Conservation (phyloP, 2,888 invertebrate genomes). For the Zhengitettix transpicula region DNA sequence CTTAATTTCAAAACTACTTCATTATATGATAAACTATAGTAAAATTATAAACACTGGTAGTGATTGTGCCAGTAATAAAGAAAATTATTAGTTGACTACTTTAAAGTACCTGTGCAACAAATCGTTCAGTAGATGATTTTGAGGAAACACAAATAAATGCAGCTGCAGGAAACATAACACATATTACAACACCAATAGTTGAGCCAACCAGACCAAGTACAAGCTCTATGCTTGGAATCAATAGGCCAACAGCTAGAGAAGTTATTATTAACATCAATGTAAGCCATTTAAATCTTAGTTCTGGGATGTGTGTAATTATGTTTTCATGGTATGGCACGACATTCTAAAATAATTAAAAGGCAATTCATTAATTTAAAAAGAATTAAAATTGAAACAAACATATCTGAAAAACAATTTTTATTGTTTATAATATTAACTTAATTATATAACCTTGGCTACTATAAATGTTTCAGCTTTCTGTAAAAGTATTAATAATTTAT, state of each 20-base stretch:
- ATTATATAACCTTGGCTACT: too few relatives aligned
- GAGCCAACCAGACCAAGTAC: constrained; percentile 89
- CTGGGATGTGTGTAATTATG: constrained; percentile 59
- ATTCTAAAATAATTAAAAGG: constrained; percentile 29
- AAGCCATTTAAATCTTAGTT: constrained; percentile 61
- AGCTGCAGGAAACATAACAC: constrained; percentile 81
- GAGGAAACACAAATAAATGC: constrained; percentile 73
- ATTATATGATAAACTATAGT: too few relatives aligned
- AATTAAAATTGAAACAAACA: too few relatives aligned
- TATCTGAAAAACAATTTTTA: too few relatives aligned
- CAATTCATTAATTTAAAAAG: too few relatives aligned
- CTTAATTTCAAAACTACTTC: too few relatives aligned
- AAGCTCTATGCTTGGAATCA: constrained; percentile 87
- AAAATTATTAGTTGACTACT: not conserved
- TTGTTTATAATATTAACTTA: too few relatives aligned
- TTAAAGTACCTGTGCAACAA: constrained; percentile 55
- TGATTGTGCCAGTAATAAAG: too few relatives aligned
- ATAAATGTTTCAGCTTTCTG: too few relatives aligned
- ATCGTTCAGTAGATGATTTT: constrained; percentile 67
- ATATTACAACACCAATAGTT: constrained; percentile 86
- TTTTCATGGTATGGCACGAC: constrained; percentile 44
- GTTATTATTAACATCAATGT: constrained; percentile 62
- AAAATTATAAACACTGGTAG: too few relatives aligned
- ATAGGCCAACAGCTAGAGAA: constrained; percentile 62
- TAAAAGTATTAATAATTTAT: too few relatives aligned